phyloP scores from a whole-genome alignment of 2,797 vertebrate genomes.

The Furcifer pardalis region DNA sequence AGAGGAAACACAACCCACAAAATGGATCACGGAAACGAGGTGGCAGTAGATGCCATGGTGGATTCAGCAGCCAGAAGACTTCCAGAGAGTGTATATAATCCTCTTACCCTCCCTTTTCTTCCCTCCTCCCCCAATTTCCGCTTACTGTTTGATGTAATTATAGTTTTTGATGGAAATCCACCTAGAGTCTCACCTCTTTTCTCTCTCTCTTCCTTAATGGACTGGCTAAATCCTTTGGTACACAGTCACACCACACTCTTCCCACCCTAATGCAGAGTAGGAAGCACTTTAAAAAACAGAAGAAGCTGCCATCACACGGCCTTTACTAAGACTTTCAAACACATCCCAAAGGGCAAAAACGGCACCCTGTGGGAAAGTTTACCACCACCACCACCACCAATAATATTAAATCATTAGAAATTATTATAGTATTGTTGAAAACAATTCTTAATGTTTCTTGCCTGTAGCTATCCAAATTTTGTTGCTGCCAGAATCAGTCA shows the following conservation, averaged over 20 bases:
- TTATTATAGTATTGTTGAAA: not conserved
- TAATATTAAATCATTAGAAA: not conserved
- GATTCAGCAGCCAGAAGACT: conserved; percentile 59
- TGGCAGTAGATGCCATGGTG: conserved; percentile 38
- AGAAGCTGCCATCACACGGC: not conserved
- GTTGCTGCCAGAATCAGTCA: not conserved
- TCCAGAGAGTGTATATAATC: conserved; percentile 66
- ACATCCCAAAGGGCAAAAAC: not conserved
- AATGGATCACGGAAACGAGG: not conserved
- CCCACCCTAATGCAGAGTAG: conserved; percentile 54
- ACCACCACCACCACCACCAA: not conserved
- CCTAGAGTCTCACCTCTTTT: conserved; percentile 57
- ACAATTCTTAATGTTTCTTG: too few relatives aligned
- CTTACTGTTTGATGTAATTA: conserved; percentile 77
- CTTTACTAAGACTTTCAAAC: not conserved
- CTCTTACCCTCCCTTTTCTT: conserved; percentile 54
- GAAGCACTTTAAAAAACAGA: conserved; percentile 15
- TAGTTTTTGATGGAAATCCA: conserved; percentile 75
- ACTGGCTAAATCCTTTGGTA: conserved; percentile 68
- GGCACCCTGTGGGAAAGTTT: not conserved
- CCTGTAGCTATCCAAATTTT: not conserved
- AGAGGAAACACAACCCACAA: conserved; percentile 38
- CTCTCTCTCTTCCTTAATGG: conserved; percentile 69
- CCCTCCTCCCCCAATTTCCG: conserved; percentile 68
- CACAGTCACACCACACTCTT: conserved; percentile 49